These are phyloP conservation scores for Rhyacophila brunnea DNA, from an alignment of 1,140 invertebrate species.

Conservation along the genomic window DNA sequence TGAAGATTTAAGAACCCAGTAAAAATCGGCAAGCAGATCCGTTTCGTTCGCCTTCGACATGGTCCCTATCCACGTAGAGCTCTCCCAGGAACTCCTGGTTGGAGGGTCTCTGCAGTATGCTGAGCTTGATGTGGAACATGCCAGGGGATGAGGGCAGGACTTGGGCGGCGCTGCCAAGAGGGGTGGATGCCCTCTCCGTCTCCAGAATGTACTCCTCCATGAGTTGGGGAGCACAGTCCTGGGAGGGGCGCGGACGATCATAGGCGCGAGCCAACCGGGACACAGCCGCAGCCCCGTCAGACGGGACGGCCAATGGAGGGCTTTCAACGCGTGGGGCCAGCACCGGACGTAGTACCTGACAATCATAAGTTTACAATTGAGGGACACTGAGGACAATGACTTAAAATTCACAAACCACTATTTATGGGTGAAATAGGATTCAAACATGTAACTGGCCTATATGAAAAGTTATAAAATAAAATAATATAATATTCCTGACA, in stretches of 20 bases:
- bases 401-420: neutral
- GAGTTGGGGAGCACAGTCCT: constrained; percentile 76
- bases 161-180: constrained; percentile 46
- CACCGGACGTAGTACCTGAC: constrained; percentile 50
- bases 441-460: too few species aligned
- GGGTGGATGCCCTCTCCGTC: constrained; percentile 64
- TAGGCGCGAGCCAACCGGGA: constrained; percentile 53
- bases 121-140: constrained; percentile 81
- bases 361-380: constrained; percentile 3
- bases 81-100: constrained; percentile 87
- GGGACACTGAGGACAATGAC: too few species aligned
- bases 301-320: constrained; percentile 41
- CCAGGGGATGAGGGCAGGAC: constrained; percentile 51
- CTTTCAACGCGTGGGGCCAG: constrained; percentile 49
- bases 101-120: constrained; percentile 79
- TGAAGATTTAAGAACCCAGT: too few species aligned
- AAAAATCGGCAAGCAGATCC: constrained; percentile 81
- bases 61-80: constrained; percentile 85
- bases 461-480: too few species aligned
- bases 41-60: constrained; percentile 75
- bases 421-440: neutral
- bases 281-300: constrained; percentile 42
- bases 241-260: constrained; percentile 64
- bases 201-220: constrained; percentile 89
- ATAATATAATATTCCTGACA: too few species aligned